These are phyloP conservation scores for Drosophila kepulauana DNA, from an alignment of 1,140 invertebrate species.

Conservation along the genomic window DNA sequence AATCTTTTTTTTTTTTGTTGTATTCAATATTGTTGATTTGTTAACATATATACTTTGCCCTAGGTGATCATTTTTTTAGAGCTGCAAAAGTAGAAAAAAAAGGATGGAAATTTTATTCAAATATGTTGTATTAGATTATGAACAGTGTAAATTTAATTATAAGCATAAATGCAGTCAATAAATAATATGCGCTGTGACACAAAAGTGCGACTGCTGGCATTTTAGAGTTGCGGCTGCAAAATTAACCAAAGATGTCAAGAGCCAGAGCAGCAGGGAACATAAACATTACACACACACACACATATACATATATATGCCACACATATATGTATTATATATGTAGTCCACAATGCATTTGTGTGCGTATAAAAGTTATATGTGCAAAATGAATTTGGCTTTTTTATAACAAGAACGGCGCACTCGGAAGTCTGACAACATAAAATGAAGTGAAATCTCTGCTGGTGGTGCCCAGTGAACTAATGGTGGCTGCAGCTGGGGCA, in stretches of 20 bases:
- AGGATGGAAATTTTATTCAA: not conserved
- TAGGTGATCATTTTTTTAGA: conserved; percentile 61
- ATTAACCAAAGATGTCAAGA: conserved; percentile 75
- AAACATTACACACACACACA: conserved; percentile 47
- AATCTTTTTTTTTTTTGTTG: not conserved
- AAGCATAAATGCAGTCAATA: not conserved
- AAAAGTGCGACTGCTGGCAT: conserved; percentile 29
- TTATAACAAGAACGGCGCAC: conserved; percentile 68
- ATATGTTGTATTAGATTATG: conserved; percentile 14
- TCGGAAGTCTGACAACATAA: conserved; percentile 82
- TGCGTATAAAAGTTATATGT: conserved; percentile 68
- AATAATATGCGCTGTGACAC: not conserved
- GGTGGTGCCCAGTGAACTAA: conserved; percentile 76
- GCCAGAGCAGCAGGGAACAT: conserved; percentile 60
- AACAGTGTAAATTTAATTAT: conserved; percentile 4
- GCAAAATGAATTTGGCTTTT: conserved; percentile 83
- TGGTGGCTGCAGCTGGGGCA: conserved; percentile 31
- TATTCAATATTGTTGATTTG: conserved; percentile 29
- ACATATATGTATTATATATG: not conserved
- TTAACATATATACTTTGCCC: conserved; percentile 30
- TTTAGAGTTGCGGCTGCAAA: conserved; percentile 58
- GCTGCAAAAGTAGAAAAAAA: conserved; percentile 58
- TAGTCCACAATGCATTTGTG: conserved; percentile 8
- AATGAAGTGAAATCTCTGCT: conserved; percentile 82
- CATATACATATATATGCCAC: not conserved